Base-by-base conservation (phyloP, 2,797 vertebrate genomes). In the Vultur gryphus region DNA sequence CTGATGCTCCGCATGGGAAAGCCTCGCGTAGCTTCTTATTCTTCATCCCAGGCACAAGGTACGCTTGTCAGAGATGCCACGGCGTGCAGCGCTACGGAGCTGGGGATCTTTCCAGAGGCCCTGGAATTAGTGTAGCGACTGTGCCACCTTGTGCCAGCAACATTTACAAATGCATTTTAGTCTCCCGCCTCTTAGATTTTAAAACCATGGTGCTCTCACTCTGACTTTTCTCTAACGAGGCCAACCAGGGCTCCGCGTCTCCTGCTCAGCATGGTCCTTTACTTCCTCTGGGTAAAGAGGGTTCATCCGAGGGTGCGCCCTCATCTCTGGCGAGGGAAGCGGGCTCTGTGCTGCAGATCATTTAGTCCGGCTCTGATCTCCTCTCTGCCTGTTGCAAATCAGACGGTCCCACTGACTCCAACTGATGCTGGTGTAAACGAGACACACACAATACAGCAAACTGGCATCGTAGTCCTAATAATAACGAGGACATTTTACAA, bases 111-210 rank as follows among this genome's bases (percentile, higher is more conserved):
- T 90, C 86, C 67, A 95, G 81, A 82, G 83, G 85, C 37, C 70
- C 85, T 85, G 49, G 55, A 77, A 92, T 87, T 70, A 76, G 86
- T 67, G 88, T 67, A 89, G 96, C 35, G 5, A 95, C 93, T 96
- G 59, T 97, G 95, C 96, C 95, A 96, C 93, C 95, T 95, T 92
- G 95, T 96, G 96, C 93, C 95, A 96, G 91, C 69, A 95, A 84
- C 61, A 79, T 57, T 79, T 65, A 67, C 59, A 89, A 64, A 87
- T 29, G 59, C 41, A n/a, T 64, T 87, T 66, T 31, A 62, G 62
- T 66, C n/a, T 64, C 43, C 37, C 0, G 7, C 28, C 37, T 84
- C 73, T 52, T 13, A 11, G 39, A 49, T 52, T 78, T 72, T 84
- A 58, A 90, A 91, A 54, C 19, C 48, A 33, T 0, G 2, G 61